Evolutionary conservation across 2,888 invertebrate species (phyloP).

Genomic region (Trissolcus japonicus): DNA sequence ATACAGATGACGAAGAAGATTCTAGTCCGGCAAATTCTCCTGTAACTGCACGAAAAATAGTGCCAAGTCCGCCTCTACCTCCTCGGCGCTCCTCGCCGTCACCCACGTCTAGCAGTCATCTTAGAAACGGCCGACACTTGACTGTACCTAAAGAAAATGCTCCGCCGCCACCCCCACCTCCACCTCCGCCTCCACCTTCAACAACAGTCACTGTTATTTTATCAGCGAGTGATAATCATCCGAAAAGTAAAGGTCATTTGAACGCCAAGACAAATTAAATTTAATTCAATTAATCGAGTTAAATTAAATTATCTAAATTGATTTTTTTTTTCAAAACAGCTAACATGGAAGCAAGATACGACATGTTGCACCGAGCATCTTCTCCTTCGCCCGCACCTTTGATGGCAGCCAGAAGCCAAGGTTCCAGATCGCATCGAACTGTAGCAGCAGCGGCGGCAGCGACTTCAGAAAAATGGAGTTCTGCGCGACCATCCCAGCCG

Average conservation of each 20-base stretch:
- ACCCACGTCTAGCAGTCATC: slow-evolving; percentile 67
- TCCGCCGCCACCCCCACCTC: slow-evolving; percentile 71
- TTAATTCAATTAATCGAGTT: not conserved
- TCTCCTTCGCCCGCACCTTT: slow-evolving; percentile 70
- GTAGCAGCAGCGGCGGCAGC: slow-evolving; percentile 60
- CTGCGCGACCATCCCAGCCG: not conserved
- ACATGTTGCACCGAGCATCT: slow-evolving; percentile 74
- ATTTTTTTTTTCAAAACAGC: slow-evolving; percentile 56
- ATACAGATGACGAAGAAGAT: slow-evolving; percentile 71
- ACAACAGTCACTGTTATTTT: slow-evolving; percentile 68
- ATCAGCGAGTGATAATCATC: slow-evolving; percentile 67
- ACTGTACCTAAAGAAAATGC: slow-evolving; percentile 77
- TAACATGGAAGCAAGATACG: slow-evolving; percentile 73
- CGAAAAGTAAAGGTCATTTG: slow-evolving; percentile 69
- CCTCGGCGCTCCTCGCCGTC: slow-evolving; percentile 80
- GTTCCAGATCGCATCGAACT: slow-evolving; percentile 48
- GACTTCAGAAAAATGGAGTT: slow-evolving; percentile 66
- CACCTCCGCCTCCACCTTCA: slow-evolving; percentile 53
- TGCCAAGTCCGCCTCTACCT: slow-evolving; percentile 80
- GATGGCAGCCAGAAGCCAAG: slow-evolving; percentile 63
- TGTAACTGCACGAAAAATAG: slow-evolving; percentile 67
- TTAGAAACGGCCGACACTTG: slow-evolving; percentile 71
- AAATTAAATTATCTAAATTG: too few species aligned
- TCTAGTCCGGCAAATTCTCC: slow-evolving; percentile 73
- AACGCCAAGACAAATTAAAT: slow-evolving; percentile 2